These are phyloP conservation scores for Ctenodactylus gundi DNA, from an alignment of 2,113 vertebrate genomes.

Conservation along the genomic window DNA sequence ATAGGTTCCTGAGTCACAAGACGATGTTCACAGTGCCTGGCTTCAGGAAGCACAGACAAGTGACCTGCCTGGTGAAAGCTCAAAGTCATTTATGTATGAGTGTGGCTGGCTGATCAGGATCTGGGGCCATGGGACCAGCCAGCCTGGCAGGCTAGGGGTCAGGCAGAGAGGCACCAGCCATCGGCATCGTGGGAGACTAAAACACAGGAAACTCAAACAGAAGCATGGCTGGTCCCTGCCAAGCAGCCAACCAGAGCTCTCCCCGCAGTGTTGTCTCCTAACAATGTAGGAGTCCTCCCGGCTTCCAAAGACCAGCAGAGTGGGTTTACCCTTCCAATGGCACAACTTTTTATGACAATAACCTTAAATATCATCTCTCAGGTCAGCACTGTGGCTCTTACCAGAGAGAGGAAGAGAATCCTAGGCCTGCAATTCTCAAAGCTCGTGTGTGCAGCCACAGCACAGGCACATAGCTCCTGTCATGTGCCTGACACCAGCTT, in stretches of 20 bases:
- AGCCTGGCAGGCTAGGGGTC: neutral
- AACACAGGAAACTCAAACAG: conserved; percentile 19
- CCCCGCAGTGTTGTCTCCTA: conserved; percentile 27
- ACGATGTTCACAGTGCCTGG: too few species aligned
- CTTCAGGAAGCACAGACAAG: neutral
- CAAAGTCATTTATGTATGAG: neutral
- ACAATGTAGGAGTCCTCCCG: neutral
- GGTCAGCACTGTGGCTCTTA: neutral
- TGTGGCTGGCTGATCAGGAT: neutral
- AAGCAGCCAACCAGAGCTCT: conserved; percentile 28
- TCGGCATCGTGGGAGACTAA: conserved; percentile 28
- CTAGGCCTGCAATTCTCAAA: neutral
- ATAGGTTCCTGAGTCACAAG: neutral
- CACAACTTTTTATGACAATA: conserved; percentile 10
- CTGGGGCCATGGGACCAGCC: neutral
- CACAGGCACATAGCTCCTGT: neutral
- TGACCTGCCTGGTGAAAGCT: neutral
- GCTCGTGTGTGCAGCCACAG: neutral
- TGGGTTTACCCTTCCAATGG: neutral
- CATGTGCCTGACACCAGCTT: neutral
- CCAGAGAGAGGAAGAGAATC: too few species aligned
- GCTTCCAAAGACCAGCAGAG: conserved; percentile 1
- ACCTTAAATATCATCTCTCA: neutral
- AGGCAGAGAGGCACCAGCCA: neutral
- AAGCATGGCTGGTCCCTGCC: conserved; percentile 59